These are phyloP conservation scores for Caloenas nicobarica DNA, from an alignment of 2,113 vertebrate genomes.

Conservation along the genomic window DNA sequence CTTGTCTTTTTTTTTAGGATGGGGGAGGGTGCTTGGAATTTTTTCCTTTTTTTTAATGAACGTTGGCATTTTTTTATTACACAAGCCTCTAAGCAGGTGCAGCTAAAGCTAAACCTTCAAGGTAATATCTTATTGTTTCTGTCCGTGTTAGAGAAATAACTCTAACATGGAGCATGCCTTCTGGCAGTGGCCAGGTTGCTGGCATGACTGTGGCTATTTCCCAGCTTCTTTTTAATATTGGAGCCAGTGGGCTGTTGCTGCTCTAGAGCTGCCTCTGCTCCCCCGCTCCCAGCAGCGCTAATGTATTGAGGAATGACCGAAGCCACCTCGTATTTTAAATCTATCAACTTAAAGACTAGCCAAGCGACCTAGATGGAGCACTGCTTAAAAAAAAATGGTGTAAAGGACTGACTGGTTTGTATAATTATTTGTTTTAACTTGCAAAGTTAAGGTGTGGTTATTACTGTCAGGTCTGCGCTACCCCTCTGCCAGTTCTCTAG, in stretches of 20 bases:
- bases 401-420: neutral
- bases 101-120: neutral
- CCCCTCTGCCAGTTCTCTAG: neutral
- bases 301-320: fast-evolving
- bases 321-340: neutral
- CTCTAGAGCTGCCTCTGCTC: neutral
- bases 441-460: neutral
- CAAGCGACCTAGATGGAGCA: neutral
- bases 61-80: neutral
- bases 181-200: neutral
- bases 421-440: neutral
- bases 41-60: neutral
- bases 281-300: neutral
- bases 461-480: neutral
- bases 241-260: neutral
- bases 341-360: neutral
- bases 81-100: neutral
- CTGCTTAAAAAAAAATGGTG: neutral
- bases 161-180: neutral
- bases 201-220: neutral
- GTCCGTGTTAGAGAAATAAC: neutral
- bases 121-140: neutral
- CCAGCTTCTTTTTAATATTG: neutral
- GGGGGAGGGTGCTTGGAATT: neutral
- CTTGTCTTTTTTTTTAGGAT: neutral